Evolutionary conservation across 2,797 vertebrate genomes (phyloP).

Genomic region (Sylvilagus floridanus): DNA sequence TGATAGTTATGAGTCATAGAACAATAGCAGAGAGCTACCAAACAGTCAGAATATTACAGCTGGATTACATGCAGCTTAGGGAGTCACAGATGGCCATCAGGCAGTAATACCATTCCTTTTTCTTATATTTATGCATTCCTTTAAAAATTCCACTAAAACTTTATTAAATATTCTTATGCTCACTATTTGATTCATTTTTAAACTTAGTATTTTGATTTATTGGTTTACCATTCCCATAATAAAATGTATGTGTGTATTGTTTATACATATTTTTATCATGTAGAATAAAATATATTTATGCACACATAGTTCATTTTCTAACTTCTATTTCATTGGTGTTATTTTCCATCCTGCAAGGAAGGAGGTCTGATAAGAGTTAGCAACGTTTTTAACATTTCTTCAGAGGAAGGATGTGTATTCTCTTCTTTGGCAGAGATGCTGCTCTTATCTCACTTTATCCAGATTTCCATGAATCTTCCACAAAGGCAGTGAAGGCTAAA

Average conservation of each 20-base stretch:
- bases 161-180: background rate
- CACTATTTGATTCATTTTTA: background rate
- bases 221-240: background rate
- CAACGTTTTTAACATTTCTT: background rate
- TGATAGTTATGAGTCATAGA: background rate
- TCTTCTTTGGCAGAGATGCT: conserved; percentile 35
- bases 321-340: background rate
- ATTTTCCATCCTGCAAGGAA: background rate
- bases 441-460: conserved; percentile 49
- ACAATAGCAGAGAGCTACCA: background rate
- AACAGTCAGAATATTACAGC: background rate
- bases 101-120: background rate
- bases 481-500: background rate
- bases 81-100: background rate
- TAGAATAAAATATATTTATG: background rate
- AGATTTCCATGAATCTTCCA: background rate
- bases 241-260: background rate
- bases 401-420: conserved; percentile 39
- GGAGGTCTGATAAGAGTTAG: background rate
- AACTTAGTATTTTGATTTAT: conserved; percentile 9
- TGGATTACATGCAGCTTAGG: background rate
- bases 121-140: background rate
- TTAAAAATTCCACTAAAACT: background rate
- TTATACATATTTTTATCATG: background rate
- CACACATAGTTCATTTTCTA: background rate